phyloP scores from a whole-genome alignment of 2,888 invertebrate genomes.

The Drosophila diplacantha region DNA sequence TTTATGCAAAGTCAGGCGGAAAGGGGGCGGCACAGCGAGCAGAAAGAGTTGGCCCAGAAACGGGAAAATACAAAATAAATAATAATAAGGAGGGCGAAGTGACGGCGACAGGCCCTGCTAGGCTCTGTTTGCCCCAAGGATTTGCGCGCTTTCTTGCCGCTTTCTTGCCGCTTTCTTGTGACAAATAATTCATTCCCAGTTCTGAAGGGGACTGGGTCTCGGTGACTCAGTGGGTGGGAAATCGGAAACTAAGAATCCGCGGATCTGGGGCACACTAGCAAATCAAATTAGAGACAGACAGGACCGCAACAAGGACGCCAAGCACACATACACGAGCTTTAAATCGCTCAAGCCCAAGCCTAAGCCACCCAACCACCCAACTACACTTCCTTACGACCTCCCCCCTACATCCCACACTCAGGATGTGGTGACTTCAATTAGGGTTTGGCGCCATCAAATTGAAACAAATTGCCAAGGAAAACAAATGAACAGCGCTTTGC shows the following conservation, averaged over 20 bases:
- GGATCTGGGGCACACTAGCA: conserved; percentile 32
- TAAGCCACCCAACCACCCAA: conserved; percentile 3
- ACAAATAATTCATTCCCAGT: conserved; percentile 39
- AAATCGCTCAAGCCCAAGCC: conserved; percentile 11
- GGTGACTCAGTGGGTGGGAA: conserved; percentile 5
- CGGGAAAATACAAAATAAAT: conserved; percentile 7
- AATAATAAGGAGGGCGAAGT: conserved; percentile 2
- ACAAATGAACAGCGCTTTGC: conserved; percentile 25
- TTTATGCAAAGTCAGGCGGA: conserved; percentile 40
- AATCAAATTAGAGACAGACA: conserved; percentile 34
- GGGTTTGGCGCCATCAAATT: conserved; percentile 24
- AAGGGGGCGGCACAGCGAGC: conserved; percentile 5
- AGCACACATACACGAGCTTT: background rate
- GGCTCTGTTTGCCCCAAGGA: conserved; percentile 22
- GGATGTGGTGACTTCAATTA: conserved; percentile 32
- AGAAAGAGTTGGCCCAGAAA: conserved; percentile 37
- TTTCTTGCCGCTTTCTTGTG: conserved; percentile 27
- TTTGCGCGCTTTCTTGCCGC: too few species aligned
- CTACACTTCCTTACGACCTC: background rate
- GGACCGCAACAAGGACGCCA: conserved; percentile 28
- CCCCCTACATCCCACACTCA: conserved; percentile 1
- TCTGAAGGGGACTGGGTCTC: background rate
- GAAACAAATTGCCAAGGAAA: conserved; percentile 32
- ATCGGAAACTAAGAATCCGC: conserved; percentile 7
- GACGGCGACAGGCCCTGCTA: background rate